Conservation (phyloP, 2,888 invertebrate genomes). For the Sphecodes monilicornis region DNA sequence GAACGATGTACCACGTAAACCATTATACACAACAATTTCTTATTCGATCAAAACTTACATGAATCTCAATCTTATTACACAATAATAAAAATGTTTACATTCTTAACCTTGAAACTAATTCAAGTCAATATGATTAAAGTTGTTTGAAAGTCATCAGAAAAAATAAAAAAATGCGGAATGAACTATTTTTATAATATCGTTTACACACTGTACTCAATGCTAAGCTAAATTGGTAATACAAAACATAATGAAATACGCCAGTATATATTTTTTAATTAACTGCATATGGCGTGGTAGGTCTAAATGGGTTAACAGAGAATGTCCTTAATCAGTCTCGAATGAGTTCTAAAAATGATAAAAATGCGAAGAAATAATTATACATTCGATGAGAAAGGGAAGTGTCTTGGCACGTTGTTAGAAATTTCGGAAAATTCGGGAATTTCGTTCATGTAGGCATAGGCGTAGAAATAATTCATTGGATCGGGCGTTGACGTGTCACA, state of each 20-base stretch:
- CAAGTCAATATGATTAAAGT: background rate
- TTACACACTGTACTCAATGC: no score
- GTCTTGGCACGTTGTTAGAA: background rate
- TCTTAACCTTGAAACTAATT: no score
- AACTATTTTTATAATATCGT: background rate
- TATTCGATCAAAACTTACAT: background rate
- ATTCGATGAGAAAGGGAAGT: background rate
- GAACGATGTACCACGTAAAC: background rate
- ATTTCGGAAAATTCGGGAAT: background rate
- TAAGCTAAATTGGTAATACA: background rate
- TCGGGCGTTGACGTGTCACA: background rate
- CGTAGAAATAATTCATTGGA: constrained; percentile 1
- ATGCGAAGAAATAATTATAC: background rate
- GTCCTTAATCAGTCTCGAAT: no score
- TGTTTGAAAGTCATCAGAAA: background rate
- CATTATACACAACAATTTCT: background rate
- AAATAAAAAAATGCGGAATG: background rate
- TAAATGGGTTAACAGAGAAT: background rate
- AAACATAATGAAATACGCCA: background rate
- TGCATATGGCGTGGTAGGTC: no score
- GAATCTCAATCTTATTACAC: background rate
- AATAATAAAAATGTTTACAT: background rate
- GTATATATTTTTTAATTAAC: background rate
- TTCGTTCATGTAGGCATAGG: background rate
- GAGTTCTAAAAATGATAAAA: background rate